phyloP scores from a whole-genome alignment of 1,140 invertebrate species.

The Rhopalosiphum maidis region DNA sequence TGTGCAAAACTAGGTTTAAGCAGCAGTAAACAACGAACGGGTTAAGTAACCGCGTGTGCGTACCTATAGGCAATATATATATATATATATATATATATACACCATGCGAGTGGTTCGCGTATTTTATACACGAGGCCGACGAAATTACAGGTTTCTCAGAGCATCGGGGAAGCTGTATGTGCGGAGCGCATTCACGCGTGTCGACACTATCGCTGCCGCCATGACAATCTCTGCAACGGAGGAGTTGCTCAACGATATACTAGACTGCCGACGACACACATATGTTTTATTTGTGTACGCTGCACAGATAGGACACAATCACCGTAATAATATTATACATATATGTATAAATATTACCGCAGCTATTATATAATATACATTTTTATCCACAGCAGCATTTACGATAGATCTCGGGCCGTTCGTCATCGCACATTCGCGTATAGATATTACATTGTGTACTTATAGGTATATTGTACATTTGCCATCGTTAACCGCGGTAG shows the following conservation, averaged over 20 bases:
- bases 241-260: not conserved
- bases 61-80: not conserved
- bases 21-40: not conserved
- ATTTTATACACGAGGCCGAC: not conserved
- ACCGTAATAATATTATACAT: conserved; percentile 1
- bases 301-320: not conserved
- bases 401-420: not conserved
- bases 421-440: not conserved
- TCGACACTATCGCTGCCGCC: not conserved
- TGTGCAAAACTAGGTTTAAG: not conserved
- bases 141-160: conserved; percentile 2
- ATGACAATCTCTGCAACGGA: not conserved
- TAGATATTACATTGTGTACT: not conserved
- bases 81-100: not conserved
- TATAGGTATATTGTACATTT: not conserved
- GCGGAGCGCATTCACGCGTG: not conserved
- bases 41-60: not conserved
- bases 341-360: not conserved
- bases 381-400: not conserved
- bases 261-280: not conserved
- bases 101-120: not conserved
- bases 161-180: not conserved
- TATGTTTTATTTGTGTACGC: not conserved
- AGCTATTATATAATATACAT: not conserved
- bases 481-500: not conserved